Percentiles rank a stretch among this genome's conserved stretches.
phyloP scores from a whole-genome alignment of 2,113 vertebrate species.

The Pelvicachromis taeniatus region DNA sequence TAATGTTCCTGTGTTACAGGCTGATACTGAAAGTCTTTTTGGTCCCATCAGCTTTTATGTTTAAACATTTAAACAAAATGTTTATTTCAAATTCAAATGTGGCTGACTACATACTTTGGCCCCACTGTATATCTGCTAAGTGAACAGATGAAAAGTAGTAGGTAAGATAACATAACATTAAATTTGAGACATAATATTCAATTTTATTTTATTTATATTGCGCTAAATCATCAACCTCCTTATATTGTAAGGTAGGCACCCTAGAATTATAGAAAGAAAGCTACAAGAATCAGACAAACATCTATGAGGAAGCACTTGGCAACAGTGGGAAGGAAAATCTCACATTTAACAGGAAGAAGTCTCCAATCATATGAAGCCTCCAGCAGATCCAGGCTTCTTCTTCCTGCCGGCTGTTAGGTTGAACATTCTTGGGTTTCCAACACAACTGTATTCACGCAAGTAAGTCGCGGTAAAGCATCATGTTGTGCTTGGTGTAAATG shows the following conservation, averaged over 20 bases:
- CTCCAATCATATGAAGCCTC: background rate
- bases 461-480: background rate
- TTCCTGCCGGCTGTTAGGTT: background rate
- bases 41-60: background rate
- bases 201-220: background rate
- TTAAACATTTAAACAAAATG: background rate
- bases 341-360: background rate
- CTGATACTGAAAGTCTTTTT: background rate
- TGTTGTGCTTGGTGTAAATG: background rate
- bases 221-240: background rate
- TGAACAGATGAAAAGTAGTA: no score
- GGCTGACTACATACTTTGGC: no score
- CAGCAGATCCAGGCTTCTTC: background rate
- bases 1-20: fast-evolving
- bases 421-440: background rate
- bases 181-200: no score
- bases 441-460: background rate
- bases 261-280: background rate
- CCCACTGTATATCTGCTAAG: no score
- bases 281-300: background rate
- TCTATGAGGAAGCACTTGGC: background rate
- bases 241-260: background rate
- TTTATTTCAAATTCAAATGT: background rate
- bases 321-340: background rate
- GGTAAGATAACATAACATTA: no score